Conservation (phyloP, 2,888 invertebrate genomes). For the Stenurella melanura region DNA sequence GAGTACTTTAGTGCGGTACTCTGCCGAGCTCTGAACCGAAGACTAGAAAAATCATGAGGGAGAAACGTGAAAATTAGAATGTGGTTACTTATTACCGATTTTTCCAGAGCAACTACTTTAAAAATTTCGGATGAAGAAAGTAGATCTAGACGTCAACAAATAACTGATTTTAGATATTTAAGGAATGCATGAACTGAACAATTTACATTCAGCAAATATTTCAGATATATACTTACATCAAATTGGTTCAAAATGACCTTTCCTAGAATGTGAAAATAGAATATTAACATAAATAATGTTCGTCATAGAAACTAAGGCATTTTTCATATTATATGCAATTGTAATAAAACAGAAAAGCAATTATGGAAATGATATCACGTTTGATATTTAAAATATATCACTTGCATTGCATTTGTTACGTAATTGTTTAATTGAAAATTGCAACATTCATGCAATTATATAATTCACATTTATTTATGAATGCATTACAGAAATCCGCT, state of each 20-base stretch:
- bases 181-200: no score
- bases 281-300: neutral
- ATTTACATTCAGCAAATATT: no score
- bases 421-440: constrained; percentile 33
- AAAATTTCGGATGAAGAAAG: no score
- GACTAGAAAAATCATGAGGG: no score
- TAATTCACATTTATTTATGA: constrained; percentile 30
- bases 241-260: neutral
- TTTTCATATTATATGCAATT: neutral
- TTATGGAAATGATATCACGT: constrained; percentile 22
- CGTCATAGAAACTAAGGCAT: neutral
- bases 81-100: no score
- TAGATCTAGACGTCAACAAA: no score
- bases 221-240: no score
- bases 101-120: no score
- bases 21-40: no score
- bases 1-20: no score
- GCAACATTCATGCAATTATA: constrained; percentile 34
- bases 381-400: constrained; percentile 33
- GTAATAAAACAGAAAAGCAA: neutral
- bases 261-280: neutral
- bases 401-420: constrained; percentile 21
- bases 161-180: no score
- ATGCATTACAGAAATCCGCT: constrained; percentile 35
- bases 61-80: no score